Percentiles rank a stretch among this genome's conserved stretches.
These are phyloP conservation scores for Spatulosminthurus flaviceps DNA, from an alignment of 2,888 invertebrate species.

Conservation along the genomic window DNA sequence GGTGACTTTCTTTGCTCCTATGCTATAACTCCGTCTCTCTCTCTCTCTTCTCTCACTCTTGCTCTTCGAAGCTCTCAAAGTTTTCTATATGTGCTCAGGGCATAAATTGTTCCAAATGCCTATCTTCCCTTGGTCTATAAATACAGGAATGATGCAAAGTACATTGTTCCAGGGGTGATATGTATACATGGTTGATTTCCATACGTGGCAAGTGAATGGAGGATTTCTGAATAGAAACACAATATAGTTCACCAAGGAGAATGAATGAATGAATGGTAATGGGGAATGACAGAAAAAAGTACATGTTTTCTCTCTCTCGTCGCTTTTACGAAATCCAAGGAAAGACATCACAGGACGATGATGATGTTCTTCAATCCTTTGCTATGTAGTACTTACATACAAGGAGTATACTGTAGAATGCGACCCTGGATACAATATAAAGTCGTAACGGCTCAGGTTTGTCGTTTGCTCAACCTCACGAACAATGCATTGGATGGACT, in stretches of 20 bases:
- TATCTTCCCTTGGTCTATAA: conserved; percentile 13
- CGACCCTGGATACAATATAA: conserved; percentile 14
- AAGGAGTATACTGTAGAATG: neutral
- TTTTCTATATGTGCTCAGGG: conserved; percentile 23
- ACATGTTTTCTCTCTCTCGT: conserved; percentile 28
- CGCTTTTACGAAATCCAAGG: conserved; percentile 20
- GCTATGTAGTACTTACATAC: neutral
- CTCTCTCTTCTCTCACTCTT: neutral
- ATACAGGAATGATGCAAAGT: neutral
- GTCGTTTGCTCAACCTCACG: conserved; percentile 18
- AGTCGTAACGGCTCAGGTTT: conserved; percentile 18
- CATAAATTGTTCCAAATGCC: conserved; percentile 31
- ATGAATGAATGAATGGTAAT: conserved; percentile 47
- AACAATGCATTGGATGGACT: conserved; percentile 11
- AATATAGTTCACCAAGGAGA: conserved; percentile 51
- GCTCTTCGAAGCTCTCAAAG: neutral
- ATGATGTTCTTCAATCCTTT: conserved; percentile 24
- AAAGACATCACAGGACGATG: conserved; percentile 34
- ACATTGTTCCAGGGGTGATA: conserved; percentile 12
- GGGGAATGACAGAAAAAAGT: conserved; percentile 42
- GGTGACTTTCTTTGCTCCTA: neutral
- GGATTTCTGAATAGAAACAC: conserved; percentile 46
- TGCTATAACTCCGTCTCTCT: neutral
- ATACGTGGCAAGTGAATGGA: conserved; percentile 33
- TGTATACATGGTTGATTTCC: neutral